Conservation (phyloP, 2,113 vertebrate genomes). For the Chlamydotis undulata region DNA sequence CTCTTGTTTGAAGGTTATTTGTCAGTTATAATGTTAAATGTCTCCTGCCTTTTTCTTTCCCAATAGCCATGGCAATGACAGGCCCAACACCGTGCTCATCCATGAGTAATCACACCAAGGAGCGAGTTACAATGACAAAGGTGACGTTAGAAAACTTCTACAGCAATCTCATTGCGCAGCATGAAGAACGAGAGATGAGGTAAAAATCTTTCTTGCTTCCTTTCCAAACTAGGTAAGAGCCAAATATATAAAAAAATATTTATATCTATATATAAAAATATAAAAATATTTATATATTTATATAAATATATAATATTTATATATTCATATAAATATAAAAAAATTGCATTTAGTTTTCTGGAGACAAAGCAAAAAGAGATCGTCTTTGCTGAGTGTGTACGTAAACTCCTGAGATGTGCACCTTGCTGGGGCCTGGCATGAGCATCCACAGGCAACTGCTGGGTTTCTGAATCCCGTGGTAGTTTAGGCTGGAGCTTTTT, state of each 20-base stretch:
- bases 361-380: neutral
- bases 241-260: no score
- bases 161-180: conserved; percentile 95
- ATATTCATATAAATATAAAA: no score
- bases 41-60: neutral
- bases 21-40: neutral
- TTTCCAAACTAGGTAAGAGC: neutral
- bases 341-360: neutral
- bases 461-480: neutral
- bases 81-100: conserved; percentile 90
- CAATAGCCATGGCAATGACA: conserved; percentile 95
- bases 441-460: neutral
- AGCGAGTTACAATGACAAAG: conserved; percentile 97
- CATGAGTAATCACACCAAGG: conserved; percentile 99
- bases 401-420: neutral
- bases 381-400: neutral
- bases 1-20: neutral
- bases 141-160: conserved; percentile 98
- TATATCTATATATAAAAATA: no score
- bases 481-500: neutral
- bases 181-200: conserved; percentile 98
- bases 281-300: no score
- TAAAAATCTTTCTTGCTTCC: conserved; percentile 57
- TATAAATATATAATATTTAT: no score
- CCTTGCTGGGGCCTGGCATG: neutral